phyloP scores from a whole-genome alignment of 2,797 vertebrate species.

The Martes flavigula region DNA sequence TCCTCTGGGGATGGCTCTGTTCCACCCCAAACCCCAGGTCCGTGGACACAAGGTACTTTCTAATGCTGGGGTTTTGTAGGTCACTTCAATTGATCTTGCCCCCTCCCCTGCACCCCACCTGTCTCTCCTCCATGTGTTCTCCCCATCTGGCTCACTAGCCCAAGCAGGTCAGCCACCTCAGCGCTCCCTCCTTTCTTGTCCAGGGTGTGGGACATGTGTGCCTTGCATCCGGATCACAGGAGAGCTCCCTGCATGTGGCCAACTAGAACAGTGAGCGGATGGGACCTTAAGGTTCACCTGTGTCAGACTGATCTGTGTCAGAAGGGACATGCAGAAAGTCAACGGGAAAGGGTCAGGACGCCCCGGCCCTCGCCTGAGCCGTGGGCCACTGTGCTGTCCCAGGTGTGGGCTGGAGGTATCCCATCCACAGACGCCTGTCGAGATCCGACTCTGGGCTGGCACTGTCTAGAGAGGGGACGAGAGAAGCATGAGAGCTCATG shows the following conservation, averaged over 20 bases:
- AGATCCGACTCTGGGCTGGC: background rate
- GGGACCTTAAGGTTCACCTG: background rate
- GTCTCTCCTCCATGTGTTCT: background rate
- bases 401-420: rapidly evolving
- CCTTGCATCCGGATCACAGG: background rate
- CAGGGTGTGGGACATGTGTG: rapidly evolving
- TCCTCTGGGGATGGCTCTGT: background rate
- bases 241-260: background rate
- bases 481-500: background rate
- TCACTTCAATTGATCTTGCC: too few relatives aligned
- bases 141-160: background rate
- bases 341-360: background rate
- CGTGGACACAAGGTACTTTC: background rate
- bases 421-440: background rate
- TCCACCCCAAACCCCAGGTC: background rate
- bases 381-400: rapidly evolving
- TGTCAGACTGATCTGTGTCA: background rate
- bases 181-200: background rate
- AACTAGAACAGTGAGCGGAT: background rate
- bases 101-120: background rate
- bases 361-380: background rate
- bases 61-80: background rate
- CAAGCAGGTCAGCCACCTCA: background rate
- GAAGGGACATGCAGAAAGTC: background rate
- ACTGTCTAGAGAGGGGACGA: rapidly evolving